phyloP scores from a whole-genome alignment of 2,888 invertebrate species.

The Drosophila vallismaia region DNA sequence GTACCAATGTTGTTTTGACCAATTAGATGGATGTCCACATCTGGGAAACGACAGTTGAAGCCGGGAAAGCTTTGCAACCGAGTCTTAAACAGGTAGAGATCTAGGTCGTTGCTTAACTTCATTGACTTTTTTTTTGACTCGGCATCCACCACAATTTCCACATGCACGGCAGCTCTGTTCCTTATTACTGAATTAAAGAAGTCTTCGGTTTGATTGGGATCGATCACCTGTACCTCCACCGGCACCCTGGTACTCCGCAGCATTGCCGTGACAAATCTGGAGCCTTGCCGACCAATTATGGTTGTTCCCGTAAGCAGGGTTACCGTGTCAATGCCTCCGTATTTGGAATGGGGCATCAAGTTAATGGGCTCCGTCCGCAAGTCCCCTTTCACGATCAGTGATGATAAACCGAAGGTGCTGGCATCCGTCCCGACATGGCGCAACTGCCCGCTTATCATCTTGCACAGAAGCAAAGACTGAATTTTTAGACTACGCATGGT shows the following conservation, averaged over 20 bases:
- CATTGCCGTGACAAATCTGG: conserved; percentile 61
- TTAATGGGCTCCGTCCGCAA: conserved; percentile 22
- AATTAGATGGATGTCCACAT: conserved; percentile 68
- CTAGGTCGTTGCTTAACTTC: conserved; percentile 65
- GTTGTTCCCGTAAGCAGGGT: conserved; percentile 66
- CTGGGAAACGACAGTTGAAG: conserved; percentile 60
- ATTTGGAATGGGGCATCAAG: conserved; percentile 62
- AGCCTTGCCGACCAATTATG: conserved; percentile 65
- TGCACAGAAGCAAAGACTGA: background rate
- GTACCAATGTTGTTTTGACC: conserved; percentile 76
- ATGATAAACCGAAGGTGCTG: conserved; percentile 17
- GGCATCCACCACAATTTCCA: conserved; percentile 62
- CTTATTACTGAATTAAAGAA: conserved; percentile 71
- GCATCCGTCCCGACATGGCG: background rate
- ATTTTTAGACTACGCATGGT: background rate
- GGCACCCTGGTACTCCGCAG: conserved; percentile 69
- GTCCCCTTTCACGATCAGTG: conserved; percentile 51
- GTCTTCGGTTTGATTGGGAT: conserved; percentile 49
- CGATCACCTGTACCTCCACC: conserved; percentile 64
- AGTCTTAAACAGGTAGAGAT: conserved; percentile 64
- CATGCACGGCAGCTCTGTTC: conserved; percentile 69
- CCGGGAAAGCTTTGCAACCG: conserved; percentile 68
- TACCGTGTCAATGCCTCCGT: conserved; percentile 70
- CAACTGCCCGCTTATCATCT: background rate
- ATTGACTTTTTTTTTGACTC: conserved; percentile 57